Evolutionary conservation across 2,797 vertebrate genomes (phyloP).

Genomic region (Centropyge bicolor): DNA sequence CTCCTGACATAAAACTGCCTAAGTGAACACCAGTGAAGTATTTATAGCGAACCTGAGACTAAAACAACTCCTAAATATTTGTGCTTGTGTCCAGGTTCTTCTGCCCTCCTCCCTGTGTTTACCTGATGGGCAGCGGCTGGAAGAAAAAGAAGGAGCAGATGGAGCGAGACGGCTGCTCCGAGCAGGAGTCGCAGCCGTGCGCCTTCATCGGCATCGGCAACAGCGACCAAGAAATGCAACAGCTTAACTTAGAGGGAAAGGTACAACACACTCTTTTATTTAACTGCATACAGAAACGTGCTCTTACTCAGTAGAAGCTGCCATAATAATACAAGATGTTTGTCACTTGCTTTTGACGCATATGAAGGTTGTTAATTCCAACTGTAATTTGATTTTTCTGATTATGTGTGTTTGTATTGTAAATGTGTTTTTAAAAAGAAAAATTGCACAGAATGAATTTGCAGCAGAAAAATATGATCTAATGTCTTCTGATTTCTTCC

Average conservation of each 20-base stretch:
- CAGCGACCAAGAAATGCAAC: conserved; percentile 99
- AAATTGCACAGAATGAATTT: neutral
- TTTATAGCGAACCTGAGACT: rapidly evolving
- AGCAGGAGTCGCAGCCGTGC: conserved; percentile 98
- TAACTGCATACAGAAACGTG: too few species aligned
- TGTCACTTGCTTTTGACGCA: neutral
- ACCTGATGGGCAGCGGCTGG: conserved; percentile 99
- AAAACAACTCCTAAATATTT: neutral
- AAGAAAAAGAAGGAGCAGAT: conserved; percentile 99
- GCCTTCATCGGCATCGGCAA: conserved; percentile 99
- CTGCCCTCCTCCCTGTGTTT: conserved; percentile 98
- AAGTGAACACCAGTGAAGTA: neutral
- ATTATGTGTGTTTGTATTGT: neutral
- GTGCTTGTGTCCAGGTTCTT: conserved; percentile 89
- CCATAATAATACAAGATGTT: neutral
- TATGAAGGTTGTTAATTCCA: neutral
- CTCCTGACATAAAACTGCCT: neutral
- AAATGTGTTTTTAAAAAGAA: neutral
- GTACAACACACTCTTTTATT: conserved; percentile 73
- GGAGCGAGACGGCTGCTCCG: conserved; percentile 96
- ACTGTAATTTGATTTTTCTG: neutral
- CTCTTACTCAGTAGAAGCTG: neutral
- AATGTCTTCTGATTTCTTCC: neutral
- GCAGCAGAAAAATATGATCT: neutral
- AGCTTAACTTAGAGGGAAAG: conserved; percentile 99